Base-by-base conservation (phyloP, 2,888 invertebrate genomes). In the Lithophane socia region DNA sequence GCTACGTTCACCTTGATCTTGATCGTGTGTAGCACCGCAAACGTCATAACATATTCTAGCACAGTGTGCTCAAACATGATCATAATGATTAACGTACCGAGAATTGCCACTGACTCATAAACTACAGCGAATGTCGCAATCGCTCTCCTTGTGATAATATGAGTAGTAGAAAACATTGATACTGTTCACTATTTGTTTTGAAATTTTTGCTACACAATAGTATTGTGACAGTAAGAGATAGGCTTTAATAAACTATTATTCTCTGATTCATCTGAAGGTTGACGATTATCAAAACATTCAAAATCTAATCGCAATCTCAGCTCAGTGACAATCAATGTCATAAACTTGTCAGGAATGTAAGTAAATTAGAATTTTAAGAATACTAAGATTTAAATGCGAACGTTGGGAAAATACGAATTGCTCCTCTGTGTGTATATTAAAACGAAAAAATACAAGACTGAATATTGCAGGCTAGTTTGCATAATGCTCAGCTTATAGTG, bases 1-100 rank as follows among this genome's bases (percentile, higher is more conserved):
- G 52, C 52, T 66, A 60, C 54, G 52, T 61, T 66, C n/a, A 85
- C 86, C 83, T 86, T 87, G 77, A 85, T 78, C 77, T 86, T 82
- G 77, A 49, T 77, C 56, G 54, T 67, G 37, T 44, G 64, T 66
- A 74, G 65, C 58, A 69, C 13, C 3, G 18, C 12, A 21, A 72
- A 82, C 79, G 72, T 83, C 76, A 82, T 52, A 52, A 21, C 21
- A 52, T 56, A 29, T 9, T 54, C 64, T 37, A 61, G n/a, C 56
- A 68, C 44, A 65, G 49, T 73, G 60, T 66, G 37, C 54, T 73
- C 64, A 72, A 47, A 69, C 52, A 67, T 24, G 44, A 24, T 29
- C 56, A 16, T 58, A 74, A 64, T 75, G 56, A 83, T 77, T 73
- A 83, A 37, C 75, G 42, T 83, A 54, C 73, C 10, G 44, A 64